Evolutionary conservation across 2,113 vertebrate genomes (phyloP).

Genomic region (Apteryx owenii): DNA sequence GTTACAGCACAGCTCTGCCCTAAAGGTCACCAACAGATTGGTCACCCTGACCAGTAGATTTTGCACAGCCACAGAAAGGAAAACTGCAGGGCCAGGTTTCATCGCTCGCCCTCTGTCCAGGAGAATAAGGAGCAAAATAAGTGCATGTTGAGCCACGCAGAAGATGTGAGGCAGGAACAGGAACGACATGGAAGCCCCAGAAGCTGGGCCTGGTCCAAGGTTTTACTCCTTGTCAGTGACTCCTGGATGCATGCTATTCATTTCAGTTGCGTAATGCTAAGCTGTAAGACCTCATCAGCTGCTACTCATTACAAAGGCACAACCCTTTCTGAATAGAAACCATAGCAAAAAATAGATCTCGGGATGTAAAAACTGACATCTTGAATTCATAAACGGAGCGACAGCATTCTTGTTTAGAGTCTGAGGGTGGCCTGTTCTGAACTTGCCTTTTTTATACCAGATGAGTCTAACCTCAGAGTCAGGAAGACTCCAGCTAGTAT

Average conservation of each 20-base stretch:
- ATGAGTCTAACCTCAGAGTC: conserved; percentile 66
- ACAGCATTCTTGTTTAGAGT: conserved; percentile 66
- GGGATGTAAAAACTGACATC: conserved; percentile 65
- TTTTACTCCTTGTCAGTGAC: not conserved
- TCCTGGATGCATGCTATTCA: not conserved
- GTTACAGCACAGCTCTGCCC: not conserved
- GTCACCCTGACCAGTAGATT: not conserved
- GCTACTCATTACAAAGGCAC: conserved; percentile 65
- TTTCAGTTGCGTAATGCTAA: conserved; percentile 26
- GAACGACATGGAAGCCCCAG: fast-evolving
- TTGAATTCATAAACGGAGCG: conserved; percentile 67
- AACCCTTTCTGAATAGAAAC: conserved; percentile 57
- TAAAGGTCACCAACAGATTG: not conserved
- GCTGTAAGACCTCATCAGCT: conserved; percentile 61
- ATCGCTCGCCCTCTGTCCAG: not conserved
- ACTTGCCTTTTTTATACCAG: conserved; percentile 29
- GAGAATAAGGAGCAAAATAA: not conserved
- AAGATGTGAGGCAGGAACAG: not conserved
- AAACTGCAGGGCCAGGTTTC: not conserved
- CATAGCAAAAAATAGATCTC: conserved; percentile 66
- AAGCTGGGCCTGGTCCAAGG: not conserved
- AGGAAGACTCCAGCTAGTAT: conserved; percentile 54
- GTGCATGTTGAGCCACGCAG: not conserved
- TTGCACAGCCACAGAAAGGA: not conserved
- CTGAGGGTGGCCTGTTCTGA: conserved; percentile 73